Percentiles rank a stretch among this genome's conserved stretches.
Evolutionary conservation across 2,797 vertebrate genomes (phyloP).

Genomic region (Botia kubotai): DNA sequence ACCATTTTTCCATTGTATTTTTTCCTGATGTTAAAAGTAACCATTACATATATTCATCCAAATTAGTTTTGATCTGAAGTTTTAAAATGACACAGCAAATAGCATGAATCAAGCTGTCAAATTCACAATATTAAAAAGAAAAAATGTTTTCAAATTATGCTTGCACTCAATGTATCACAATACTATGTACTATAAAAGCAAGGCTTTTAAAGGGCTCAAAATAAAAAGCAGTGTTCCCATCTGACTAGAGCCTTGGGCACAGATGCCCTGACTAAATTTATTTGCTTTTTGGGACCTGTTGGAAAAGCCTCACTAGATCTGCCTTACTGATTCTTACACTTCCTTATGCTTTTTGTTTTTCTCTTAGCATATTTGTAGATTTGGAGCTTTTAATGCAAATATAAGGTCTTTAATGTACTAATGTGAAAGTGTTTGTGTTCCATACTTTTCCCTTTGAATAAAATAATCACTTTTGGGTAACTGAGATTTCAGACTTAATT

Average conservation of each 20-base stretch:
- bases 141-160: no score
- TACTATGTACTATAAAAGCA: background rate
- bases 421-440: conserved; percentile 74
- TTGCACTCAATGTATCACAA: background rate
- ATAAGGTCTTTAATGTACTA: conserved; percentile 74
- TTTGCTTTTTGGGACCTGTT: background rate
- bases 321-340: conserved; percentile 30
- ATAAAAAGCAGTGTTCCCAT: background rate
- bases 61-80: no score
- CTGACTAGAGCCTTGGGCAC: background rate
- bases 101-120: background rate
- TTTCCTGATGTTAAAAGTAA: background rate
- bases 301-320: background rate
- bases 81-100: no score
- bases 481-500: conserved; percentile 78
- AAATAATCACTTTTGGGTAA: conserved; percentile 80
- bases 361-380: background rate
- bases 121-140: background rate
- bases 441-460: conserved; percentile 73
- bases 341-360: background rate
- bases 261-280: background rate
- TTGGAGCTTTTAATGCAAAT: conserved; percentile 59
- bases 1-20: background rate
- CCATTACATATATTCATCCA: background rate
- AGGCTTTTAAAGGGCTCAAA: background rate